Conservation (phyloP, 1,140 invertebrate genomes). For the Drosophila guanche region DNA sequence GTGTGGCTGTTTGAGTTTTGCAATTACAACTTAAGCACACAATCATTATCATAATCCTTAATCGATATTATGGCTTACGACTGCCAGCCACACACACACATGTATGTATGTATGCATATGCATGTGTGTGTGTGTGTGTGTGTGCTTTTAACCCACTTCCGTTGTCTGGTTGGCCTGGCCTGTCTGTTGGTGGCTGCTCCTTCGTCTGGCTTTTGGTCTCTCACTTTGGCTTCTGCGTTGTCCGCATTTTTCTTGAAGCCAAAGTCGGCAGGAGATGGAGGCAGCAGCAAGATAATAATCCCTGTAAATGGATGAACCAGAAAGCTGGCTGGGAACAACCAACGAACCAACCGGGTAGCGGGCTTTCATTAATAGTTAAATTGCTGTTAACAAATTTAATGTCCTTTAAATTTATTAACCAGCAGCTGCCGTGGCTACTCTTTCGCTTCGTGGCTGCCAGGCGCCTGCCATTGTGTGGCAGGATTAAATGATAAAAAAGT, state of each 20-base stretch:
- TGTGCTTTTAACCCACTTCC: constrained; percentile 61
- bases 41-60: constrained; percentile 80
- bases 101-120: constrained; percentile 21
- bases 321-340: not conserved
- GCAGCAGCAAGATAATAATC: constrained; percentile 38
- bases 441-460: not conserved
- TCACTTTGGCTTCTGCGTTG: not conserved
- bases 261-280: constrained; percentile 8
- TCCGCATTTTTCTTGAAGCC: constrained; percentile 2
- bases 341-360: not conserved
- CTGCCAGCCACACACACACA: constrained; percentile 45
- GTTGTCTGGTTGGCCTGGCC: constrained; percentile 23
- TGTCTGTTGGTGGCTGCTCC: constrained; percentile 26
- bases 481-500: constrained; percentile 65
- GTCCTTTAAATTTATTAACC: constrained; percentile 64
- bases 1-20: constrained; percentile 62
- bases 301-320: constrained; percentile 52
- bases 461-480: not conserved
- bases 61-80: constrained; percentile 76
- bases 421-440: constrained; percentile 4
- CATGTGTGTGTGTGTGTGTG: constrained; percentile 7
- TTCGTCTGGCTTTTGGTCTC: constrained; percentile 16
- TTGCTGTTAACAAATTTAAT: constrained; percentile 72
- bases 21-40: constrained; percentile 77
- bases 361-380: constrained; percentile 62